These are phyloP conservation scores for Probaryconus sp. DNA, from an alignment of 1,140 invertebrate species.

Conservation along the genomic window DNA sequence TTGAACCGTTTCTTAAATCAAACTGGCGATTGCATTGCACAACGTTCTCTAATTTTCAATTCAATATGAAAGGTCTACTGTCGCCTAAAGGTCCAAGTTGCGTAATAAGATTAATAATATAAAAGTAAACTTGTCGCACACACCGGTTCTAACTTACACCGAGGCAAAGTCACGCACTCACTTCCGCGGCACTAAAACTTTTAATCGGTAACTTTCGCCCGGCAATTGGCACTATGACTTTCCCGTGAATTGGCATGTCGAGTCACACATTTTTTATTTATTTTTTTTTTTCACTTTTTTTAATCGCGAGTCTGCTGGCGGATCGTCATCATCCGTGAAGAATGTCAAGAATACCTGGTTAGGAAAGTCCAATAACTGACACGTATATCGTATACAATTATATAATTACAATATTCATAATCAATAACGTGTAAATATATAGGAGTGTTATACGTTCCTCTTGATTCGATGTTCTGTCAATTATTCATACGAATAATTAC, in stretches of 20 bases:
- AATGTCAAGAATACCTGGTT: too few relatives aligned
- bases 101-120: slow-evolving; percentile 57
- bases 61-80: slow-evolving; percentile 45
- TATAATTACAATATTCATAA: too few relatives aligned
- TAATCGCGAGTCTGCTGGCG: too few relatives aligned
- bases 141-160: slow-evolving; percentile 34
- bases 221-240: slow-evolving; percentile 12
- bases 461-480: too few relatives aligned
- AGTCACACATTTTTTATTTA: not conserved
- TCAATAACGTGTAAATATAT: too few relatives aligned
- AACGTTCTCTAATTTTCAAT: slow-evolving; percentile 57
- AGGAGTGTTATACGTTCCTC: too few relatives aligned
- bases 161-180: slow-evolving; percentile 23
- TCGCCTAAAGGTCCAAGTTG: slow-evolving; percentile 48
- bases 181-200: slow-evolving; percentile 27
- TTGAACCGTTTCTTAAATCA: slow-evolving; percentile 23
- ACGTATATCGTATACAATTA: too few relatives aligned
- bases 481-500: too few relatives aligned
- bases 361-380: too few relatives aligned
- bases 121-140: slow-evolving; percentile 31
- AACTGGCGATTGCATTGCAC: slow-evolving; percentile 21
- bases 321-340: too few relatives aligned
- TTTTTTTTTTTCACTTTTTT: not conserved
- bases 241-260: slow-evolving; percentile 31
- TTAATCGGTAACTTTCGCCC: slow-evolving; percentile 41